These are phyloP conservation scores for Timandra comae DNA, from an alignment of 2,888 invertebrate genomes.

Conservation along the genomic window DNA sequence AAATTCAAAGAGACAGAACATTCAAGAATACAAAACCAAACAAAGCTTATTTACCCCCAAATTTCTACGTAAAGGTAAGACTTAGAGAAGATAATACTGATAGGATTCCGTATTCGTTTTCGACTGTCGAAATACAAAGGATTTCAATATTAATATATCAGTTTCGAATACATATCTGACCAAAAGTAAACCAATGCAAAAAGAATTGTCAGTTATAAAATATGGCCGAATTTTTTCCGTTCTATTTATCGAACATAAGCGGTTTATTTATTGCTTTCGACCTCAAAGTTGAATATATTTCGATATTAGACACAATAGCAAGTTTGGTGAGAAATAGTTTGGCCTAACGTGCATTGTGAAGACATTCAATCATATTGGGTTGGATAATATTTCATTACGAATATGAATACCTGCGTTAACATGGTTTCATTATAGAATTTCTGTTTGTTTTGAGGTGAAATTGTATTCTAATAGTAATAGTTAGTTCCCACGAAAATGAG, in stretches of 20 bases:
- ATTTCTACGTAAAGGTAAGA: too few relatives aligned
- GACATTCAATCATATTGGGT: slow-evolving; percentile 19
- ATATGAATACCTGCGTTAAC: too few relatives aligned
- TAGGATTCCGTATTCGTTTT: too few relatives aligned
- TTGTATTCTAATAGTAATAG: too few relatives aligned
- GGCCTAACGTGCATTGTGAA: slow-evolving; percentile 15
- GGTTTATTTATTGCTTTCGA: slow-evolving; percentile 20
- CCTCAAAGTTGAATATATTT: slow-evolving; percentile 16
- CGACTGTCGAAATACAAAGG: too few relatives aligned
- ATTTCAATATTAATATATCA: slow-evolving; percentile 46
- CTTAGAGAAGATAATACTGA: too few relatives aligned
- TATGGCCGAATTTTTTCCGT: slow-evolving; percentile 1
- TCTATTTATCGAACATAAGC: slow-evolving; percentile 17
- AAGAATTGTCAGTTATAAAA: slow-evolving; percentile 30
- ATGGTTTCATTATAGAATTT: too few relatives aligned
- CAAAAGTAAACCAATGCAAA: slow-evolving; percentile 39
- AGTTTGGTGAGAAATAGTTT: slow-evolving; percentile 21
- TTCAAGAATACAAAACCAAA: too few relatives aligned
- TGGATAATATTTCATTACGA: background rate
- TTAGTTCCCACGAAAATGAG: too few relatives aligned
- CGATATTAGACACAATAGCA: slow-evolving; percentile 23
- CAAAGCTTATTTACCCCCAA: too few relatives aligned
- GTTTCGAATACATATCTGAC: slow-evolving; percentile 25
- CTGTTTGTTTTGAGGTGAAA: too few relatives aligned
- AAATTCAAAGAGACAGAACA: too few relatives aligned